Base-by-base conservation (phyloP, 2,888 invertebrate genomes). In the Xestia xanthographa region DNA sequence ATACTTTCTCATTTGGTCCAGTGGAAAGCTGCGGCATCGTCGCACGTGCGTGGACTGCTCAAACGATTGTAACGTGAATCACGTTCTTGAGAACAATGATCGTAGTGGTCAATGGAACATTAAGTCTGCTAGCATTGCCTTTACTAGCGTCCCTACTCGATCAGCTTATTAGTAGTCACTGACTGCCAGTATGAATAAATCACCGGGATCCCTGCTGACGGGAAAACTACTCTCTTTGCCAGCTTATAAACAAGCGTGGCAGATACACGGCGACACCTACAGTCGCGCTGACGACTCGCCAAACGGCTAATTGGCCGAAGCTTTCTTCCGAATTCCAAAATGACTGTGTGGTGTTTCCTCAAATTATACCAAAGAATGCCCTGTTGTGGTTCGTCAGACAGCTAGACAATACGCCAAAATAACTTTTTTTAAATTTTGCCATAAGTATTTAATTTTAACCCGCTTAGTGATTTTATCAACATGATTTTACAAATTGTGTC, bases 341-440 rank as follows among this genome's bases (percentile, higher is more conserved):
- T 91, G 92, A 91, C 90, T 88, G 87, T 90, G 88, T 89, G 92
- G 92, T 93, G 93, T 92, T 94, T 94, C 90, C 94, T 93, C 86
- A 88, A 89, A 87, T 85, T 90, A 66, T 87, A 85, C 69, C 79
- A 86, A 83, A 84, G 79, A 78, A 85, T 86, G 72, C 85, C 87
- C 70, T 82, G 85, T 66, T 84, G 85, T 72, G 87, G 86, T 86
- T 75, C 67, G 80, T 87, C 69, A 77, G 65, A 81, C 65, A 75
- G 45, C 68, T 84, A 83, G 67, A 85, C 66, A 67, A 75, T 48
- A 41, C n/a, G 29, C 67, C 53, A 75, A 87, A 72, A 76, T 72
- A 76, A 38, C 43, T 43, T 56, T 63, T 82, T 72, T n/a, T n/a
- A n/a, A 45, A 56, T 22, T 45, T 74, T 76, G 29, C 41, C 60